A percentile compares a stretch with the other conserved stretches of the same genome.
Conservation (phyloP, 2,797 vertebrate genomes). For the Aphelocoma californica region DNA sequence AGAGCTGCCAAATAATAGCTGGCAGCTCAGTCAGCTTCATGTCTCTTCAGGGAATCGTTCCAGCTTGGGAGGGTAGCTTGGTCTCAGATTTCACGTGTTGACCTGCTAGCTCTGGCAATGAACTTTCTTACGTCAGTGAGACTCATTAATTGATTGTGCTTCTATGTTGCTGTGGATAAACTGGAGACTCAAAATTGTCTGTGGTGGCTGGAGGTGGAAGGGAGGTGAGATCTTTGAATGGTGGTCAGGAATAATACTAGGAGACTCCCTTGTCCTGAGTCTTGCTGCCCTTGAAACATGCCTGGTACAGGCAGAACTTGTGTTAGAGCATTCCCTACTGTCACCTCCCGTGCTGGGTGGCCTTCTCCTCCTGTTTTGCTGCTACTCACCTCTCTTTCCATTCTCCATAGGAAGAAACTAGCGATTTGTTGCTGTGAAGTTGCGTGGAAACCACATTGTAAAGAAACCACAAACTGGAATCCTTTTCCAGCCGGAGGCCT, state of each 20-base stretch:
- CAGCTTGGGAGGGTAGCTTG: not conserved
- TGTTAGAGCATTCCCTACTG: not conserved
- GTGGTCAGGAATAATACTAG: not conserved
- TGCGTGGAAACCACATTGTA: conserved; percentile 46
- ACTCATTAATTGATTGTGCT: not conserved
- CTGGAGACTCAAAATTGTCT: not conserved
- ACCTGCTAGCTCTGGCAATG: not conserved
- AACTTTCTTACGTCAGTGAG: not conserved
- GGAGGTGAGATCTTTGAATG: not conserved
- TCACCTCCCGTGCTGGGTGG: not conserved
- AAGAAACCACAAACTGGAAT: conserved; percentile 55
- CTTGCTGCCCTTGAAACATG: not conserved
- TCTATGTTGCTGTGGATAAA: not conserved
- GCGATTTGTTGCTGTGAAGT: conserved; percentile 47
- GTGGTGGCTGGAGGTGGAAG: not conserved
- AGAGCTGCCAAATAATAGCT: not conserved
- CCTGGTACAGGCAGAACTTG: not conserved
- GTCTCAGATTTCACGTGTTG: not conserved
- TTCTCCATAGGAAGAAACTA: conserved; percentile 61
- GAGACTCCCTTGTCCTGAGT: not conserved
- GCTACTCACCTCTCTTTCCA: conserved; percentile 37
- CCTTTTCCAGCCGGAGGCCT: conserved; percentile 40
- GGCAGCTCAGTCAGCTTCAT: not conserved
- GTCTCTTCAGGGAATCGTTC: not conserved
- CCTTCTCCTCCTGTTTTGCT: not conserved